phyloP scores from a whole-genome alignment of 2,888 invertebrate species.

The Oligia strigilis region DNA sequence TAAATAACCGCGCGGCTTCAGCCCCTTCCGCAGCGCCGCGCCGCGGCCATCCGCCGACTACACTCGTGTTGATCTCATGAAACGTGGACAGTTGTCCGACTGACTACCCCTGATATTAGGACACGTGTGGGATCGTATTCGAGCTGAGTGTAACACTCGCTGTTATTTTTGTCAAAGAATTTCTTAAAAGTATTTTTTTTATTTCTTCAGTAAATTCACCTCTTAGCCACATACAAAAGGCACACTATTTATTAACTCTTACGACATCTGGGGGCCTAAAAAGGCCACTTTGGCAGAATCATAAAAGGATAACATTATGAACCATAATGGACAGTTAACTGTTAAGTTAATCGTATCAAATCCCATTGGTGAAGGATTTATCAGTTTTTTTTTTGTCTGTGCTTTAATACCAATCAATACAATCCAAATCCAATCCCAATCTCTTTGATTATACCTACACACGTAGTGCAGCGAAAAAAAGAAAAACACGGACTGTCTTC shows the following conservation, averaged over 20 bases:
- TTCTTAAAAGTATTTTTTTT: constrained; percentile 5
- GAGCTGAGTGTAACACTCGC: neutral
- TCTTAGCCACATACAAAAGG: neutral
- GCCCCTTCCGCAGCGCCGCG: constrained; percentile 65
- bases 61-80: constrained; percentile 58
- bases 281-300: too few species aligned
- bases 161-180: constrained; percentile 1
- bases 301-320: too few species aligned
- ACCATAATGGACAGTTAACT: too few species aligned
- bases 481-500: too few species aligned
- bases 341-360: too few species aligned
- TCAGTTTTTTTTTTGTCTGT: too few species aligned
- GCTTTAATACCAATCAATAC: too few species aligned
- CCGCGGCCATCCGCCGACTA: constrained; percentile 13
- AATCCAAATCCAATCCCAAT: too few species aligned
- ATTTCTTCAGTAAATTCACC: constrained; percentile 11
- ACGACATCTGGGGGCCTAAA: neutral
- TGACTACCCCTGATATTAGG: constrained; percentile 43
- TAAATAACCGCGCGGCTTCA: constrained; percentile 83
- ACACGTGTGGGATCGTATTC: constrained; percentile 27
- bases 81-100: constrained; percentile 44
- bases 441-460: too few species aligned
- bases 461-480: too few species aligned
- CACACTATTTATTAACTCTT: constrained; percentile 5
- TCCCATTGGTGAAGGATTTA: too few species aligned